These are phyloP conservation scores for Pachyrhynchus sulphureomaculatus DNA, from an alignment of 1,140 invertebrate species.

Conservation along the genomic window DNA sequence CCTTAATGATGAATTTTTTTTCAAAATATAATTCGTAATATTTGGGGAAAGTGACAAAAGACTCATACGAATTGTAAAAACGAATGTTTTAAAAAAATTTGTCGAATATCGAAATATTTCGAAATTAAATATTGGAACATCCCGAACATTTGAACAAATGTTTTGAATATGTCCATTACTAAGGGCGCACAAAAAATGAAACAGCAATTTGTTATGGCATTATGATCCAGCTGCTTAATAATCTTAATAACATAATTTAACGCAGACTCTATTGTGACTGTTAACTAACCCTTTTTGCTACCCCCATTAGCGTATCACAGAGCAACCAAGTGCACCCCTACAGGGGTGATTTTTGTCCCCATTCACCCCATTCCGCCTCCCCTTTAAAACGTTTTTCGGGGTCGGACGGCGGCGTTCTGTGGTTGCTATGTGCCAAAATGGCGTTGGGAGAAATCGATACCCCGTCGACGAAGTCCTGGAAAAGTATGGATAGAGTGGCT, in stretches of 20 bases:
- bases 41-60: too few relatives aligned
- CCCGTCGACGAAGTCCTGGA: conserved; percentile 6
- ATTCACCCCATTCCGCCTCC: conserved; percentile 22
- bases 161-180: too few relatives aligned
- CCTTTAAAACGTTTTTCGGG: conserved; percentile 21
- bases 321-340: conserved; percentile 25
- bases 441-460: conserved; percentile 29
- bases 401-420: conserved; percentile 22
- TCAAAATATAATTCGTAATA: too few relatives aligned
- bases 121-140: too few relatives aligned
- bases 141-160: too few relatives aligned
- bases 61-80: too few relatives aligned
- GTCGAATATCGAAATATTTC: too few relatives aligned
- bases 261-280: conserved; percentile 17
- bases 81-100: too few relatives aligned
- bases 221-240: neutral
- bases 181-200: too few relatives aligned
- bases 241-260: conserved; percentile 19
- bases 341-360: conserved; percentile 13
- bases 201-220: neutral
- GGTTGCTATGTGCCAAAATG: conserved; percentile 33
- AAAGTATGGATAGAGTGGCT: neutral
- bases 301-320: conserved; percentile 15
- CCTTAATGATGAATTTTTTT: too few relatives aligned
- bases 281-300: conserved; percentile 15